Conservation (phyloP, 2,888 invertebrate species). For the Spodoptera picta region DNA sequence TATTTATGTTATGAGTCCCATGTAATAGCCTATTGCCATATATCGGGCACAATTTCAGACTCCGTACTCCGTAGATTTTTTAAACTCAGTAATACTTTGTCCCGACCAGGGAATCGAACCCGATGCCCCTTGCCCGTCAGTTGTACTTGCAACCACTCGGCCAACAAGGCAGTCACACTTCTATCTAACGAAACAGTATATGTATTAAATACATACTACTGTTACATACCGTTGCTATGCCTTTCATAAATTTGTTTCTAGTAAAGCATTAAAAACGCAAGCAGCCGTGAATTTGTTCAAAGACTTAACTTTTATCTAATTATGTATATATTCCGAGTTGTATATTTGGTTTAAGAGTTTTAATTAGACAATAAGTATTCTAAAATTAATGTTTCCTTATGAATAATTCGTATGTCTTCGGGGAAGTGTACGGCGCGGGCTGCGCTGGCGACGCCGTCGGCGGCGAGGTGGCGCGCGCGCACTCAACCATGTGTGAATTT, state of each 20-base stretch:
- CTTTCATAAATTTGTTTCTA: constrained; percentile 18
- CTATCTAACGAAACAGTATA: no score
- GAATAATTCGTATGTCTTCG: constrained; percentile 62
- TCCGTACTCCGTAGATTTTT: no score
- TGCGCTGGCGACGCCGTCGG: constrained; percentile 2
- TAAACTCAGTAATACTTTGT: no score
- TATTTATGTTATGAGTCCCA: no score
- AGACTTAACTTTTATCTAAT: constrained; percentile 31
- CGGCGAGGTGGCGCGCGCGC: constrained; percentile 39
- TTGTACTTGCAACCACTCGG: no score
- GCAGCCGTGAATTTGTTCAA: constrained; percentile 35
- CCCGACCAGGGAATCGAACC: no score
- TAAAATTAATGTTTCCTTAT: constrained; percentile 60
- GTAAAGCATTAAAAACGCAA: constrained; percentile 37
- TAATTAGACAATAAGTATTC: constrained; percentile 56
- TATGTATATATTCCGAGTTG: constrained; percentile 24
- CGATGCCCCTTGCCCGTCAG: no score
- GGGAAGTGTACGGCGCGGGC: constrained; percentile 53
- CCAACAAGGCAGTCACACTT: no score
- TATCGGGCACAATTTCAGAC: no score
- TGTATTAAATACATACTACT: no score
- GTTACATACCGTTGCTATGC: constrained; percentile 11
- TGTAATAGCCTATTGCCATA: no score
- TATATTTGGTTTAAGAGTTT: constrained; percentile 45
- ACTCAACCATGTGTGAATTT: constrained; percentile 67